phyloP scores from a whole-genome alignment of 64 coral and sea anemone genomes.

The Montipora efflorescens region DNA sequence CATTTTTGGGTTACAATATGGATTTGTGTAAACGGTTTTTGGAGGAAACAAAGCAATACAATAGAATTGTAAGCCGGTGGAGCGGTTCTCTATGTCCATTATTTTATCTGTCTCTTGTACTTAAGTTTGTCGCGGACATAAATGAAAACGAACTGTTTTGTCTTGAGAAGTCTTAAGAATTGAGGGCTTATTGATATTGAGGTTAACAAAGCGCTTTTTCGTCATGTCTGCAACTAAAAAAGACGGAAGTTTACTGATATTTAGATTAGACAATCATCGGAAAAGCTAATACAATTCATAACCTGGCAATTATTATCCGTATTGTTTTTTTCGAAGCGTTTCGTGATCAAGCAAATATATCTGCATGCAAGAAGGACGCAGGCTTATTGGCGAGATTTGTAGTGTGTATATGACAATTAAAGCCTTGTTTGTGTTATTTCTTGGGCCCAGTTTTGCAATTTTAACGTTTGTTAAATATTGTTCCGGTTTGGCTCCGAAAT shows the following conservation, averaged over 20 bases:
- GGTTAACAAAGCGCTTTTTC: background rate
- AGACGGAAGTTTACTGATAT: background rate
- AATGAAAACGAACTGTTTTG: background rate
- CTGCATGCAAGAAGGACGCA: background rate
- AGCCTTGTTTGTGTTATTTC: background rate
- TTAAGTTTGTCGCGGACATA: background rate
- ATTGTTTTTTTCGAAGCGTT: background rate
- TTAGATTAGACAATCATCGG: background rate
- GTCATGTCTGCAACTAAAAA: background rate
- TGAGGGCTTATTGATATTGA: background rate
- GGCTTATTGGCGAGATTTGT: background rate
- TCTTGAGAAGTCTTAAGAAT: background rate
- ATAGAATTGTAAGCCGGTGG: background rate
- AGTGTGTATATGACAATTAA: background rate
- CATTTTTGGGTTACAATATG: background rate
- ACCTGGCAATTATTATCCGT: background rate
- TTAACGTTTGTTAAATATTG: background rate
- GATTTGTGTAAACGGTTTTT: background rate
- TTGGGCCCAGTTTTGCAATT: background rate
- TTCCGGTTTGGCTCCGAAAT: background rate
- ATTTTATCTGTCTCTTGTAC: too few relatives aligned
- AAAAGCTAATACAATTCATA: conserved; percentile 5
- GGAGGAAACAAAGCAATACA: background rate
- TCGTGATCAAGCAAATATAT: background rate
- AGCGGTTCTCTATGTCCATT: background rate